These are phyloP conservation scores for Pseudocheirus occidentalis DNA, from an alignment of 2,797 vertebrate genomes.

Conservation along the genomic window DNA sequence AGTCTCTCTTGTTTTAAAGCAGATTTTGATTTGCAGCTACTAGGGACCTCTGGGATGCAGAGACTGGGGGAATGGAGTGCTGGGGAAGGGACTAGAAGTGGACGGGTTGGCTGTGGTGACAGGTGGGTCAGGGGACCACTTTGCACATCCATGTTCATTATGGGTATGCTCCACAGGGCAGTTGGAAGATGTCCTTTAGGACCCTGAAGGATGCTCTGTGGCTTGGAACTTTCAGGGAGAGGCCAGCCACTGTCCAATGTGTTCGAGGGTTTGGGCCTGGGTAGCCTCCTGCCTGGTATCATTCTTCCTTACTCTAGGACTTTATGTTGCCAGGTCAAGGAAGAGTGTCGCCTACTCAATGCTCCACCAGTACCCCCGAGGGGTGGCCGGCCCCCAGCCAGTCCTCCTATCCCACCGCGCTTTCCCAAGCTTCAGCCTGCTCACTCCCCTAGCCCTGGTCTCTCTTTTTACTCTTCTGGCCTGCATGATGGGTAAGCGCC, in stretches of 20 bases:
- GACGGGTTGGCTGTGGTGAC: not conserved
- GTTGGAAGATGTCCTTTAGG: not conserved
- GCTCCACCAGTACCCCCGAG: slow-evolving; percentile 95
- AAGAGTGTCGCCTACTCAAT: slow-evolving; percentile 96
- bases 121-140: not conserved
- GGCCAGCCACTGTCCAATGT: not conserved
- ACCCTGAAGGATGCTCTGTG: not conserved
- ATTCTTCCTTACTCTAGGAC: accelerated
- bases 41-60: not conserved
- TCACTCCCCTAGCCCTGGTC: slow-evolving; percentile 90
- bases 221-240: slow-evolving; percentile 14
- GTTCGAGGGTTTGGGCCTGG: accelerated
- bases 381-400: slow-evolving; percentile 86
- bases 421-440: slow-evolving; percentile 87
- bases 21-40: not conserved
- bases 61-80: not conserved
- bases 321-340: slow-evolving; percentile 89
- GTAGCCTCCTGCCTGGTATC: not conserved
- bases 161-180: not conserved
- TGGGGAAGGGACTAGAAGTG: not conserved
- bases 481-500: slow-evolving; percentile 91
- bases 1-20: not conserved
- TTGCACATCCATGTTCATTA: not conserved
- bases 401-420: slow-evolving; percentile 91
- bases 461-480: slow-evolving; percentile 96